A percentile compares a stretch with the other conserved stretches of the same genome.
phyloP scores from a whole-genome alignment of 2,797 vertebrate genomes.

The Micrastur ruficollis region DNA sequence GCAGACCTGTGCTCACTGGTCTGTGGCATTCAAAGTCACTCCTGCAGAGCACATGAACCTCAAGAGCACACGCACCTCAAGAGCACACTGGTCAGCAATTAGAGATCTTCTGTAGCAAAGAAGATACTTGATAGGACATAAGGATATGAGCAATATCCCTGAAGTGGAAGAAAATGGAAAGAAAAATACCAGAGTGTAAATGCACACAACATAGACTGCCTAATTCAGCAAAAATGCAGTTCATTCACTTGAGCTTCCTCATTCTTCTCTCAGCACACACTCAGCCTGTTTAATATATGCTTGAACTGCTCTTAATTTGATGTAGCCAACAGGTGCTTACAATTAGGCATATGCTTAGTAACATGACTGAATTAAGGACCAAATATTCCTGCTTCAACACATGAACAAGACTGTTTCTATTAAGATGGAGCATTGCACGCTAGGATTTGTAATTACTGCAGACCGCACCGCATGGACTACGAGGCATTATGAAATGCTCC shows the following conservation, averaged over 20 bases:
- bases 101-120: neutral
- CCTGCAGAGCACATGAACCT: neutral
- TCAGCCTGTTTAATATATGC: constrained; percentile 4
- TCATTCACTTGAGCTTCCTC: neutral
- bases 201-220: neutral
- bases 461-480: neutral
- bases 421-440: neutral
- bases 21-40: neutral
- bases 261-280: neutral
- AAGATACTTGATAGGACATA: neutral
- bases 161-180: neutral
- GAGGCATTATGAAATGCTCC: neutral
- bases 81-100: neutral
- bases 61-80: fast-evolving
- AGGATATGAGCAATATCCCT: neutral
- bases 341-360: constrained; percentile 3
- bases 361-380: neutral
- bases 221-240: neutral
- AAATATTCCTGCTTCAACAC: neutral
- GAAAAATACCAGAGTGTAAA: neutral
- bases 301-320: neutral
- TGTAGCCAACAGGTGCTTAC: neutral
- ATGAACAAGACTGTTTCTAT: neutral
- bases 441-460: neutral
- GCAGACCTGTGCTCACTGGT: neutral